Conservation (phyloP, 2,797 vertebrate genomes). For the Notoglanidium macrostoma region DNA sequence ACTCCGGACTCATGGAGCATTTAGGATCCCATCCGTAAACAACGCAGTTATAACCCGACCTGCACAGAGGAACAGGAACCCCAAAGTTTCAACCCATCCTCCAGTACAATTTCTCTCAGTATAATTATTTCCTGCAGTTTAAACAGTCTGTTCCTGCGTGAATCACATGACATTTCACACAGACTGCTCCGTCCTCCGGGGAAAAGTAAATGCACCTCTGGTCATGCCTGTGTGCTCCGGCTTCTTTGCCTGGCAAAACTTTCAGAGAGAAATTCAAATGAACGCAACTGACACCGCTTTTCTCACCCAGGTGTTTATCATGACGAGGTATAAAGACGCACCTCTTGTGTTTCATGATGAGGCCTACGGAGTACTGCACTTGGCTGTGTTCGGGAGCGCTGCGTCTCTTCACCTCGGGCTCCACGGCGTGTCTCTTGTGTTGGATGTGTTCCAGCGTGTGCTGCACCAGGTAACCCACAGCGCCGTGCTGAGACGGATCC, state of each 20-base stretch:
- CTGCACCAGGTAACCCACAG: constrained; percentile 93
- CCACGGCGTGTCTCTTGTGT: constrained; percentile 87
- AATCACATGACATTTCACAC: background rate
- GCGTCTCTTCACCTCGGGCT: constrained; percentile 87
- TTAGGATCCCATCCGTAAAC: constrained; percentile 97
- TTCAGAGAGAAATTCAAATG: background rate
- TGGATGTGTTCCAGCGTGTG: constrained; percentile 97
- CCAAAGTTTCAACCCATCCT: background rate
- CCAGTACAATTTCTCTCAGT: background rate
- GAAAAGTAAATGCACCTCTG: background rate
- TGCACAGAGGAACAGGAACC: constrained; percentile 8
- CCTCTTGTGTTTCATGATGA: constrained; percentile 98
- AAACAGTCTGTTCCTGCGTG: background rate
- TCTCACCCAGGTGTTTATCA: background rate
- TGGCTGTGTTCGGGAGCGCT: constrained; percentile 85
- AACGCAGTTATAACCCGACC: constrained; percentile 94
- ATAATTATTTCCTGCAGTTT: background rate
- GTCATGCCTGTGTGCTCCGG: background rate
- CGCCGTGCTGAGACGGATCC: constrained; percentile 94
- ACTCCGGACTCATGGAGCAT: constrained; percentile 97
- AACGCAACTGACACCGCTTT: background rate
- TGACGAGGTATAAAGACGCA: constrained; percentile 59
- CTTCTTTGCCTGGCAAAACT: background rate
- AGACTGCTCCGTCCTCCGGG: background rate
- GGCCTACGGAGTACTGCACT: constrained; percentile 89